Evolutionary conservation across 2,113 vertebrate genomes (phyloP), one percentile per base, ranked within the genome.

Genomic region (Mus spicilegus): DNA sequence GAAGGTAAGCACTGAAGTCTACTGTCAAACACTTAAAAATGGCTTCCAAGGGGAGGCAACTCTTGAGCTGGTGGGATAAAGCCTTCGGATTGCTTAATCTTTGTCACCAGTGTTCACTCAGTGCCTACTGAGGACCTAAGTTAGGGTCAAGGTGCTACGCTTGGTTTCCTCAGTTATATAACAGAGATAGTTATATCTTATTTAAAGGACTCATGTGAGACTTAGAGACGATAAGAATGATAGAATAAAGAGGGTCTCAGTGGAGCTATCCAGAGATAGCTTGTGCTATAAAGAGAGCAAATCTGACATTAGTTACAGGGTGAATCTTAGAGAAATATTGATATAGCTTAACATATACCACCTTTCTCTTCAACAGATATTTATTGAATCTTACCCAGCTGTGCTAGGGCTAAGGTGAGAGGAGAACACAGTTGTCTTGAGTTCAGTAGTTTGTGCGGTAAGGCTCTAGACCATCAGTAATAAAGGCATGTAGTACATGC

Each of bases 191-290:
- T 91, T 85, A 46, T 2, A 36, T 49, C 65, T 87, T 88, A 42
- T 95, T 92, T 33, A 56, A 70, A 92, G 69, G 0, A 7, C 42
- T 89, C 19, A 67, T 85, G 3, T n/a, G 54, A 76, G 69, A 78
- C 73, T 69, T 88, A 91, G 88, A 91, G 28, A 42, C 70, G 28
- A 69, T 70, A 42, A 72, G 26, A 86, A 51, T 86, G 80, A 93
- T 77, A 36, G 51, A 3, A 9, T 39, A 91, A 39, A 87, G 39
- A 61, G 17, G 0, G 14, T 13, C 30, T 33, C 5, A 78, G 46
- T 51, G 36, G 56, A 84, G 26, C 33, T 76, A 8, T 51, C 19
- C n/a, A 56, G 9, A 85, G 63, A 78, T 5, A 20, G 11, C 33
- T 4, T 20, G 6, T 42, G 19, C 12, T 76, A 5, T 33, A 49